Conservation (phyloP, 2,888 invertebrate species). For the Cantharis rustica region DNA sequence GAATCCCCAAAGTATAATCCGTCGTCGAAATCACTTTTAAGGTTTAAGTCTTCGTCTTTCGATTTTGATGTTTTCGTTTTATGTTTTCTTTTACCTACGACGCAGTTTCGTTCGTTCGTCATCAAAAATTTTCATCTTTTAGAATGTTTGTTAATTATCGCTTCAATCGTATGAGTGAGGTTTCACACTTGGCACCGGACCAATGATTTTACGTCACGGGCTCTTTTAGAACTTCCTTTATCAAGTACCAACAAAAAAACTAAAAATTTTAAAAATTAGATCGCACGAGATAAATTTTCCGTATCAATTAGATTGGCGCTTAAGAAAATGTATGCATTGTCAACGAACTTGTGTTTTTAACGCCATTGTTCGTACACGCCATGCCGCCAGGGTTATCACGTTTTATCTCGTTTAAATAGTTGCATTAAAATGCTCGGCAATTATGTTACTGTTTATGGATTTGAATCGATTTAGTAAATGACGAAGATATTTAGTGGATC, state of each 20-base stretch:
- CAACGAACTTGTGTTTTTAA: conserved; percentile 20
- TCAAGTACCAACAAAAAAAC: neutral
- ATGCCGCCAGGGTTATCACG: conserved; percentile 22
- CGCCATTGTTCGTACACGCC: conserved; percentile 16
- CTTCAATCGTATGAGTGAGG: conserved; percentile 3
- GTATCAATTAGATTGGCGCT: neutral
- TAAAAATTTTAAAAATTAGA: neutral
- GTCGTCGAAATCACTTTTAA: neutral
- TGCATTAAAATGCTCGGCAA: conserved; percentile 13
- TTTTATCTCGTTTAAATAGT: conserved; percentile 17
- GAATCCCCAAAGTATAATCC: neutral
- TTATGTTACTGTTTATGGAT: conserved; percentile 3
- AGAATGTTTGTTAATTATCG: conserved; percentile 19
- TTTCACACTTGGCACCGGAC: conserved; percentile 22
- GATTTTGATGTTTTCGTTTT: neutral
- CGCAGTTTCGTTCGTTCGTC: neutral
- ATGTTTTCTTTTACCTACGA: neutral
- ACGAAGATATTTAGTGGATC: neutral
- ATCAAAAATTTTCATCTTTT: neutral
- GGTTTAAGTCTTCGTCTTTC: neutral
- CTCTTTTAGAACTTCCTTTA: conserved; percentile 24
- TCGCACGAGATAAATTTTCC: neutral
- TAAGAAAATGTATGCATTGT: conserved; percentile 8
- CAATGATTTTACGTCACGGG: conserved; percentile 21
- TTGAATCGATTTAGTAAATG: neutral